Base-by-base conservation (phyloP, 1,140 invertebrate genomes). In the Antheraea pernyi region DNA sequence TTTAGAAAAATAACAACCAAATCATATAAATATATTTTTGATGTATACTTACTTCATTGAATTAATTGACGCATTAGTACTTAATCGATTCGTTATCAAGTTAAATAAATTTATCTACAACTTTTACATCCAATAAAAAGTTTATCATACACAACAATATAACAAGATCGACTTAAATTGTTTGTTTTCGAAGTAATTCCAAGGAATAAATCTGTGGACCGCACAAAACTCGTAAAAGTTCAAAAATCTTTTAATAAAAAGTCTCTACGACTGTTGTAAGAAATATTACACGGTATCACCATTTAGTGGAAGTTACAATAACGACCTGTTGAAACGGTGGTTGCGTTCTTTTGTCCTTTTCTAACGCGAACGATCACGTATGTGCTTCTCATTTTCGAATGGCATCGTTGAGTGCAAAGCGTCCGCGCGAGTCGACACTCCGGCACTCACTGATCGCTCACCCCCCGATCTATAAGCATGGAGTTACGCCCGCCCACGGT, bases 271-370 rank as follows among this genome's bases (percentile, higher is more conserved):
- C 82, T 77, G 75, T 82, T 81, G 84, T 80, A 80, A 76, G 76
- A 89, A 88, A 85, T 85, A 89, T 91, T 88, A 80, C 81, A 84
- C 83, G 76, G 81, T 81, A 88, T 85, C 84, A 87, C 83, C 88
- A 88, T 85, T 88, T 84, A 87, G 80, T 83, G 46, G 75, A 78
- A 87, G 83, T 85, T 86, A 85, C 84, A 88, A 83, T 88, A 91
- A 87, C 86, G 88, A 91, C 88, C 88, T 91, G 88, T 89, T 91
- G 88, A 91, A 89, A 89, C 79, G 71, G 79, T 67, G 61, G 71
- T 71, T 78, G 59, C 71, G 67, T 70, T 77, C 73, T 74, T 78
- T 78, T 72, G 72, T 88, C 84, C 74, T 76, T 74, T 77, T 89
- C 86, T 82, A 67, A 53, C 81, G 36, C 65, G 59, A 68, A 58